Evolutionary conservation across 1,140 invertebrate genomes (phyloP).

Genomic region (Pentalonia nigronervosa): DNA sequence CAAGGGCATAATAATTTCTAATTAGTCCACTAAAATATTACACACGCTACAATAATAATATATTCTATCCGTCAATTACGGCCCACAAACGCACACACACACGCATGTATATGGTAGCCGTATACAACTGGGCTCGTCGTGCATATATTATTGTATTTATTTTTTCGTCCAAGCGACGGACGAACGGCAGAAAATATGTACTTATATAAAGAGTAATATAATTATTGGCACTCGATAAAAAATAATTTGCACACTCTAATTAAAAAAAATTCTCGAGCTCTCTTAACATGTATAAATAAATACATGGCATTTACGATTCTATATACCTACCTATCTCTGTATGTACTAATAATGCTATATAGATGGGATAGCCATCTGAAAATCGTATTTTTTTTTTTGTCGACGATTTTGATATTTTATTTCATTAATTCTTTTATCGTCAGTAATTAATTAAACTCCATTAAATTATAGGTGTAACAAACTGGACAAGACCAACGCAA

Average conservation of each 20-base stretch:
- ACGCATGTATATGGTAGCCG: too few relatives aligned
- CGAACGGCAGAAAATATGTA: neutral
- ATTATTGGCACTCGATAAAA: neutral
- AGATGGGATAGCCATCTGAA: neutral
- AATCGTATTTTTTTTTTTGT: neutral
- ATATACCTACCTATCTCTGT: neutral
- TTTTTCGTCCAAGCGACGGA: neutral
- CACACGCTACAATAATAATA: constrained; percentile 4
- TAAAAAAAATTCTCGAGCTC: neutral
- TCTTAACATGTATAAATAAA: neutral
- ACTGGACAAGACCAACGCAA: neutral
- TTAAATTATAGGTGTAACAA: neutral
- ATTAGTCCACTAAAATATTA: neutral
- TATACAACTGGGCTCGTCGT: neutral
- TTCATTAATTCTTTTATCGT: neutral
- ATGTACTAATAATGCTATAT: neutral
- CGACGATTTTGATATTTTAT: neutral
- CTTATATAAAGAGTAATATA: neutral
- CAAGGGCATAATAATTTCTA: constrained; percentile 2
- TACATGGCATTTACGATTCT: neutral
- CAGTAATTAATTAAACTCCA: neutral
- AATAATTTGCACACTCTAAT: neutral
- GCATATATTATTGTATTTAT: neutral
- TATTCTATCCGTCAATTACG: constrained; percentile 11
- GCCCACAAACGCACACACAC: too few relatives aligned